Conservation (phyloP, 2,113 vertebrate species). For the Archocentrus centrarchus region DNA sequence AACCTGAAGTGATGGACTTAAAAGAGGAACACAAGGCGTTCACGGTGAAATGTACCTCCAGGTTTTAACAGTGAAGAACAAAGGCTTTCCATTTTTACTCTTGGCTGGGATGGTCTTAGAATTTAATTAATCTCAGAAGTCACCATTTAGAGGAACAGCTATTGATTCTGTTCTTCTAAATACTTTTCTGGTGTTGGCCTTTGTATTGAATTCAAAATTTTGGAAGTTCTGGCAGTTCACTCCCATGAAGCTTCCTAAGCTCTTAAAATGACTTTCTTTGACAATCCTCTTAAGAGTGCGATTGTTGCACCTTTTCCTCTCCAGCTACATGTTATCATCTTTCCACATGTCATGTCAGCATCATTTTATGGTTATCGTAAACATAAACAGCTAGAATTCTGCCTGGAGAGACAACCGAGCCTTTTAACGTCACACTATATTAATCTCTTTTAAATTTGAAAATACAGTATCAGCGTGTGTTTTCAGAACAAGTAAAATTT, state of each 20-base stretch:
- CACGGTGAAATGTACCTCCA: conserved; percentile 22
- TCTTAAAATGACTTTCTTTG: not conserved
- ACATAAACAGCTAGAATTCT: not conserved
- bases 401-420: not conserved
- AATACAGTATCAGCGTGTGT: too few species aligned
- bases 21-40: conserved; percentile 10
- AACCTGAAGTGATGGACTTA: not conserved
- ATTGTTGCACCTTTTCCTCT: not conserved
- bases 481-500: not conserved
- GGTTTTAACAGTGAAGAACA: not conserved
- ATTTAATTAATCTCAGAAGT: not conserved
- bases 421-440: not conserved
- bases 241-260: not conserved
- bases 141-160: not conserved
- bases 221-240: not conserved
- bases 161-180: conserved; percentile 10
- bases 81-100: not conserved
- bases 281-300: not conserved
- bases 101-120: not conserved
- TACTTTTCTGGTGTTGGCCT: not conserved
- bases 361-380: not conserved
- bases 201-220: not conserved
- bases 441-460: not conserved
- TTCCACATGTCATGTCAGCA: not conserved
- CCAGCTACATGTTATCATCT: not conserved